Evolutionary conservation across 2,797 vertebrate species (phyloP).

Genomic region (Typhlichthys subterraneus): DNA sequence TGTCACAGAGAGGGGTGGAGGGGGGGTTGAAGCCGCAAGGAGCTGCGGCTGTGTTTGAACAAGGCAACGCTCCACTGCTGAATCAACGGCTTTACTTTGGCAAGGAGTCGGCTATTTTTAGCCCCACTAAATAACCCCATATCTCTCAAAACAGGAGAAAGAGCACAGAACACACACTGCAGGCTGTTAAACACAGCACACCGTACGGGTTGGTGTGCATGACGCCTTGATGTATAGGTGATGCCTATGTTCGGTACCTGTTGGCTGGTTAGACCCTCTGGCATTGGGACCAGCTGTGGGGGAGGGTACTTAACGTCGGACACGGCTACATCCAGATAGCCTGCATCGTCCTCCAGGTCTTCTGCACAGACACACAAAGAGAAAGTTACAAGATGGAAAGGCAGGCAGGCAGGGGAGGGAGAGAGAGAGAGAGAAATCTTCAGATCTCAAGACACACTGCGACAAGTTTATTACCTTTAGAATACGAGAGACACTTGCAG

Average conservation of each 20-base stretch:
- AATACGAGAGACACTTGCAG: conserved; percentile 52
- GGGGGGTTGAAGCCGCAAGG: conserved; percentile 11
- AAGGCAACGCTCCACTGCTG: conserved; percentile 21
- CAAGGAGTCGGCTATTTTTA: conserved; percentile 17
- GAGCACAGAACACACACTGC: background rate
- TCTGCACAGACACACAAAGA: conserved; percentile 58
- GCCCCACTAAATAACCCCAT: conserved; percentile 1
- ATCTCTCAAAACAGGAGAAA: conserved; percentile 17
- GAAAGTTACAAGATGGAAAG: background rate
- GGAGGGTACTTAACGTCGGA: conserved; percentile 87
- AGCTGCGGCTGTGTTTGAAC: conserved; percentile 30
- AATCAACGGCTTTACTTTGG: conserved; percentile 22
- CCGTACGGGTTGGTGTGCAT: background rate
- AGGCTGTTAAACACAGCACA: background rate
- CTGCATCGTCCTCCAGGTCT: conserved; percentile 78
- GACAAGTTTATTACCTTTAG: conserved; percentile 67
- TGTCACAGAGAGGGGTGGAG: conserved; percentile 24
- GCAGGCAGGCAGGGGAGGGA: conserved; percentile 18
- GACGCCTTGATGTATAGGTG: background rate
- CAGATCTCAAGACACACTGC: conserved; percentile 56
- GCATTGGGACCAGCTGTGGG: conserved; percentile 90
- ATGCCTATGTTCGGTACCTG: conserved; percentile 75
- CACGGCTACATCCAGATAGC: conserved; percentile 81
- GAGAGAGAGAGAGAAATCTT: conserved; percentile 30
- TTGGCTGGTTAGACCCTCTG: conserved; percentile 88